Percentiles rank a stretch among this genome's conserved stretches.
Evolutionary conservation across 2,888 invertebrate genomes (phyloP).

Genomic region (Netelia melanura): DNA sequence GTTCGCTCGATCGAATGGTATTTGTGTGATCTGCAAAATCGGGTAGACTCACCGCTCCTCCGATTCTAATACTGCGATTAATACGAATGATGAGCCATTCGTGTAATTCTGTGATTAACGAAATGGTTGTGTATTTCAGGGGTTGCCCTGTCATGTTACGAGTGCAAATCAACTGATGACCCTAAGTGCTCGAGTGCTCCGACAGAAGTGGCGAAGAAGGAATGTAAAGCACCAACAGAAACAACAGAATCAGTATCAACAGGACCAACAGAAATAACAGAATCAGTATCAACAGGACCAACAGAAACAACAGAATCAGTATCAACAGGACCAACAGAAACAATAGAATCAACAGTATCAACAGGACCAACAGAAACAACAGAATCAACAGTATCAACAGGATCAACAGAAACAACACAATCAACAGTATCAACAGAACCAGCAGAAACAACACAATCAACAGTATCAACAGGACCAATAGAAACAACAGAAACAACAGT

Average conservation of each 20-base stretch:
- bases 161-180: slow-evolving; percentile 52
- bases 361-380: background rate
- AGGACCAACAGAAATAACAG: background rate
- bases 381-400: background rate
- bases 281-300: background rate
- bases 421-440: background rate
- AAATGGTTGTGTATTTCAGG: slow-evolving; percentile 33
- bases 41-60: too few relatives aligned
- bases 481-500: too few relatives aligned
- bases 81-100: background rate
- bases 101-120: background rate
- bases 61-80: too few relatives aligned
- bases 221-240: background rate
- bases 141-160: slow-evolving; percentile 62
- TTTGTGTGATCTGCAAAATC: too few relatives aligned
- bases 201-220: background rate
- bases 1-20: too few relatives aligned
- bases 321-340: background rate
- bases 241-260: background rate
- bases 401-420: background rate
- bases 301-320: background rate
- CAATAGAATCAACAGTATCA: background rate
- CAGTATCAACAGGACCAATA: too few relatives aligned
- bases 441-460: too few relatives aligned
- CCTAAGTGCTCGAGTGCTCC: slow-evolving; percentile 26